Conservation (phyloP, 1,140 invertebrate species). For the Lerema accius region DNA sequence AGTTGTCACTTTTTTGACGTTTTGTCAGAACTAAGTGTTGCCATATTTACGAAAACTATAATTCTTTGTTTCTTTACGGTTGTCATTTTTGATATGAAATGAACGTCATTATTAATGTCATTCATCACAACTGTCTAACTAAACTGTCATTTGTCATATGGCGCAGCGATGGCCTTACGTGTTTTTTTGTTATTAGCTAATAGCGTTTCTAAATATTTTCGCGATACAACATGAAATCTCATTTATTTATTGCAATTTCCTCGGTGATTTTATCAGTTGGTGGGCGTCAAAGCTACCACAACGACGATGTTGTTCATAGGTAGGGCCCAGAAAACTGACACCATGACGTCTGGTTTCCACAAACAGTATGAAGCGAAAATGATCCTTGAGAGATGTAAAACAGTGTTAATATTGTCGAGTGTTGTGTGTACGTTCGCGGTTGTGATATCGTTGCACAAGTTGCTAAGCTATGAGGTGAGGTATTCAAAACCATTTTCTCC, state of each 20-base stretch:
- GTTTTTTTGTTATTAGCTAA: slow-evolving; percentile 75
- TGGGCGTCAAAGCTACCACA: slow-evolving; percentile 39
- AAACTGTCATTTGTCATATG: not conserved
- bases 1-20: too few relatives aligned
- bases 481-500: slow-evolving; percentile 71
- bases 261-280: slow-evolving; percentile 51
- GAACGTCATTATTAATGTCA: not conserved
- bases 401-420: slow-evolving; percentile 71
- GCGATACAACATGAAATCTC: slow-evolving; percentile 68
- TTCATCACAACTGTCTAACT: not conserved
- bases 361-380: slow-evolving; percentile 61
- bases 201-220: slow-evolving; percentile 64
- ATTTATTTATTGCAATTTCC: slow-evolving; percentile 51
- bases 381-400: slow-evolving; percentile 70
- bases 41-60: too few relatives aligned
- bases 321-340: slow-evolving; percentile 54
- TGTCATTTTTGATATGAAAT: too few relatives aligned
- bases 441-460: slow-evolving; percentile 68
- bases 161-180: slow-evolving; percentile 63
- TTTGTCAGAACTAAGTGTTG: too few relatives aligned
- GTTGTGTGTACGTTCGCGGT: slow-evolving; percentile 69
- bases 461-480: slow-evolving; percentile 67
- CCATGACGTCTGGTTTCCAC: slow-evolving; percentile 58
- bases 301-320: slow-evolving; percentile 69
- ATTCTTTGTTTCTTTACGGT: too few relatives aligned